A percentile compares a stretch with the other conserved stretches of the same genome.
phyloP scores from a whole-genome alignment of 2,888 invertebrate genomes.

The Falcaria lacertinaria region DNA sequence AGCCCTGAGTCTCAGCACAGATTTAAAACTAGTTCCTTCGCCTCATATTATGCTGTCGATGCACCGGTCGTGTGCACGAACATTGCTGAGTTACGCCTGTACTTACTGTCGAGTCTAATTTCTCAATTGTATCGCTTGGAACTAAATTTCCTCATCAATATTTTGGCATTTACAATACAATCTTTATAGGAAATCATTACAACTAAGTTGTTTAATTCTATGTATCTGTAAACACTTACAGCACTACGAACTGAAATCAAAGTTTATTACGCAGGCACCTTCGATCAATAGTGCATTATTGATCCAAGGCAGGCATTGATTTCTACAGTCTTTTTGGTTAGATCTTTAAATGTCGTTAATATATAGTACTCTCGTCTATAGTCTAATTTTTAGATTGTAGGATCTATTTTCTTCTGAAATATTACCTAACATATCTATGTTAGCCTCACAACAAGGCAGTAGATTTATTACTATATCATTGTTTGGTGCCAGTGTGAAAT shows the following conservation, averaged over 20 bases:
- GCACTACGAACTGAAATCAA: no score
- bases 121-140: constrained; percentile 66
- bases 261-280: no score
- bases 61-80: constrained; percentile 73
- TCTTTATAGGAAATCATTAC: no score
- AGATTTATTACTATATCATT: constrained; percentile 4
- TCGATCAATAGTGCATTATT: no score
- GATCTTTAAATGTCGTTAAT: no score
- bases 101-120: constrained; percentile 77
- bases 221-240: no score
- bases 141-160: constrained; percentile 40
- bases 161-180: constrained; percentile 17
- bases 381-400: no score
- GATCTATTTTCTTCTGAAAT: not conserved
- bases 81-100: constrained; percentile 74
- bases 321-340: no score
- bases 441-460: not conserved
- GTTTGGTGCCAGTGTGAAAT: constrained; percentile 7
- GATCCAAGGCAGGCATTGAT: no score
- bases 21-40: constrained; percentile 31
- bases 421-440: not conserved
- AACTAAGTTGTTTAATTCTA: no score
- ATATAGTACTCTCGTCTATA: no score
- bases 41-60: constrained; percentile 74
- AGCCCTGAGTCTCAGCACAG: constrained; percentile 26